Base-by-base conservation (phyloP, 2,113 vertebrate genomes). In the Glaucidium brasilianum region DNA sequence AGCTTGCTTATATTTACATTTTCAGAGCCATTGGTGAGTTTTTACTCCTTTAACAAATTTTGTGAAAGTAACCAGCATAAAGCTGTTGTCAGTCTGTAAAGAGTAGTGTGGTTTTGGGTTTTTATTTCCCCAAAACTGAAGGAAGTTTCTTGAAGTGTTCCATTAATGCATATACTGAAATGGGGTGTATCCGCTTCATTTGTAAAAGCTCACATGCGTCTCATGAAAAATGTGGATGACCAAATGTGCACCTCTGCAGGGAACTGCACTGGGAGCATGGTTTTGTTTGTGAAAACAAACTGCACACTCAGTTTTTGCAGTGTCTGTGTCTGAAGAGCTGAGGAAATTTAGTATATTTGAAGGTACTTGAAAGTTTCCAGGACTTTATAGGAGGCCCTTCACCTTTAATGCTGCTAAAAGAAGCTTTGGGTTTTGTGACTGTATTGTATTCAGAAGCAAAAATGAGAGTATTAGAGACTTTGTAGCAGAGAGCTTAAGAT, bases 351-450 rank as follows among this genome's bases (percentile, higher is more conserved):
- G 4, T 84, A 5, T 56, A 41, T 47, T 39, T 79, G 74, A 92
- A 77, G 30, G 34, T 77, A 63, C 23, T 15, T 64, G 85, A 60
- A 89, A 39, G 8, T 56, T 82, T 69, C 64, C 23, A 71, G 60
- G 43, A 85, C 41, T 78, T 88, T 59, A 49, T 4, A 13, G 47
- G 58, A 53, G 37, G 53, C 18, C 58, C 37, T 92, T 94, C n/a
- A 45, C 25, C 43, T 88, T 89, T 77, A 93, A 77, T 95, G 91
- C 95, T 97, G 91, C 95, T 96, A 92, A 82, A 83, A 88, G 30
- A 88, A 62, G 66, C 49, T 62, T 92, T 89, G 45, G 4, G 15
- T 88, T 95, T 88, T 88, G 60, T 95, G 64, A 56, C 56, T 74
- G 26, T 80, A 19, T 34, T 89, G 37, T 93, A 43, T 89, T 97